phyloP scores from a whole-genome alignment of 1,140 invertebrate genomes.

The Sesamia nonagrioides region DNA sequence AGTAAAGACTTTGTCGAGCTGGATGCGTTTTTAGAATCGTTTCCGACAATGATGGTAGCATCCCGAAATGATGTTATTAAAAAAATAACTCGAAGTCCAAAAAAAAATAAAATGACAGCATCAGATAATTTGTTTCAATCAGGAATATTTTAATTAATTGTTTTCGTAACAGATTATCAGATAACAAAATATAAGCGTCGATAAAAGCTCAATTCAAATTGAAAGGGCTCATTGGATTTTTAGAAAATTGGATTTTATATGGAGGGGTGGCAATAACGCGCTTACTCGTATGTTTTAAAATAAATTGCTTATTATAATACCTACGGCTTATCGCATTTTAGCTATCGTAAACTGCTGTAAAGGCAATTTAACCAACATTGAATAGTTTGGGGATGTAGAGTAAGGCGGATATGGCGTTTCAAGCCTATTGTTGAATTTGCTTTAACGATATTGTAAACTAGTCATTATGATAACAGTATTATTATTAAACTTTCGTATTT shows the following conservation, averaged over 20 bases:
- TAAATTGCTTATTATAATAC: constrained; percentile 62
- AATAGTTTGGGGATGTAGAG: constrained; percentile 57
- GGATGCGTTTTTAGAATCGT: constrained; percentile 74
- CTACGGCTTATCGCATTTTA: constrained; percentile 59
- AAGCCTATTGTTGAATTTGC: constrained; percentile 54
- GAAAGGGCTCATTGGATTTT: constrained; percentile 47
- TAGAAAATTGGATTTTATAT: constrained; percentile 51
- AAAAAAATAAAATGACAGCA: constrained; percentile 16
- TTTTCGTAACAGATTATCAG: constrained; percentile 42
- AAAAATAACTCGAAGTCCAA: not conserved
- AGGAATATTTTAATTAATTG: constrained; percentile 33
- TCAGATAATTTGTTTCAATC: constrained; percentile 26
- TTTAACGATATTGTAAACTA: constrained; percentile 56
- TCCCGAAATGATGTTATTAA: constrained; percentile 9
- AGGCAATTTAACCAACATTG: constrained; percentile 62
- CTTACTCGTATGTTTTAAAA: constrained; percentile 57
- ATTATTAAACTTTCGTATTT: constrained; percentile 54
- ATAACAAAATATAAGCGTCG: constrained; percentile 43
- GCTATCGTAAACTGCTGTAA: constrained; percentile 60
- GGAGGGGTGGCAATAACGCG: constrained; percentile 36
- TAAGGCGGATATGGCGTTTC: constrained; percentile 55
- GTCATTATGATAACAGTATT: constrained; percentile 56
- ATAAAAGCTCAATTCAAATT: constrained; percentile 38
- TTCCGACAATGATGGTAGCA: constrained; percentile 25
- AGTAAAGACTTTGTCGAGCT: constrained; percentile 81